phyloP scores from a whole-genome alignment of 2,113 vertebrate species.

The Kobus ellipsiprymnus region DNA sequence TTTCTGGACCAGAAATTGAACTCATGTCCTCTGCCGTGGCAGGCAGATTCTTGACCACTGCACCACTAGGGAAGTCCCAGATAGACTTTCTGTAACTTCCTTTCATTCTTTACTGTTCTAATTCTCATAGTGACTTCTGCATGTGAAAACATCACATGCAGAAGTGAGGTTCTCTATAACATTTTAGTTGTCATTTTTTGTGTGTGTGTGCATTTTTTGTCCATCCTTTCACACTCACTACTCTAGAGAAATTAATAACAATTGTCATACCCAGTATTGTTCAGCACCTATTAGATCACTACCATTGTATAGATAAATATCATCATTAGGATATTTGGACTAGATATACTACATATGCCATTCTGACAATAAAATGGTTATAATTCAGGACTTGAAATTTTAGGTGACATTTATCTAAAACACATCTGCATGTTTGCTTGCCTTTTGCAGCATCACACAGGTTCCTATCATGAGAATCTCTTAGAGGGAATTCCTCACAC shows the following conservation, averaged over 20 bases:
- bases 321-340: neutral
- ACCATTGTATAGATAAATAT: neutral
- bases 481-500: neutral
- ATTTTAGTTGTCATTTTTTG: neutral
- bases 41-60: neutral
- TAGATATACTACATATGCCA: neutral
- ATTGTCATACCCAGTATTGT: neutral
- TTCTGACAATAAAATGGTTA: conserved; percentile 2
- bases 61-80: neutral
- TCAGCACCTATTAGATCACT: neutral
- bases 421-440: neutral
- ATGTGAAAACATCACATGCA: neutral
- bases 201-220: neutral
- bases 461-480: neutral
- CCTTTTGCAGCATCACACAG: neutral
- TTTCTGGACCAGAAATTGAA: neutral
- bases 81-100: neutral
- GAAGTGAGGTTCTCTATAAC: neutral
- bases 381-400: neutral
- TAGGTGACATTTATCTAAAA: conserved; percentile 20
- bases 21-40: neutral
- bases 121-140: neutral
- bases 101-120: neutral
- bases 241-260: neutral
- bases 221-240: neutral